Percentiles rank a stretch among this genome's conserved stretches.
phyloP scores from a whole-genome alignment of 2,888 invertebrate species.

The Drosophila buzzatii region DNA sequence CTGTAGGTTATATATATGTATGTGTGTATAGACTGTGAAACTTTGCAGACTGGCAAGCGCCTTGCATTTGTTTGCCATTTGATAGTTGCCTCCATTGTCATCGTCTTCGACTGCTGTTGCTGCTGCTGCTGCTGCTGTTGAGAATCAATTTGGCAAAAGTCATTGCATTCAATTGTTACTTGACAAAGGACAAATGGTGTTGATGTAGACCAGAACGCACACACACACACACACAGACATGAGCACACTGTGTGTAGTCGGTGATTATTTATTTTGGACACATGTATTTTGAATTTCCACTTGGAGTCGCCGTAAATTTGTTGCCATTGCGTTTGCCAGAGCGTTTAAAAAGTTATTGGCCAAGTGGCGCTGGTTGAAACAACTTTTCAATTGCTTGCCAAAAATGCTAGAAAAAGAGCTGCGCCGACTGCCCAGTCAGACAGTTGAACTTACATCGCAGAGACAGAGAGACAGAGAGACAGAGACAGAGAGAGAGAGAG shows the following conservation, averaged over 20 bases:
- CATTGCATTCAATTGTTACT: constrained; percentile 79
- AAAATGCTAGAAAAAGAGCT: constrained; percentile 40
- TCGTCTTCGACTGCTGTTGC: constrained; percentile 39
- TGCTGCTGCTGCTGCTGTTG: constrained; percentile 46
- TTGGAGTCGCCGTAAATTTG: constrained; percentile 59
- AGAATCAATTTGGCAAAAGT: constrained; percentile 80
- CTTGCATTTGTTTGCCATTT: constrained; percentile 67
- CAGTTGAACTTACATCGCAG: constrained; percentile 1
- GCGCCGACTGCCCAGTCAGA: constrained; percentile 5
- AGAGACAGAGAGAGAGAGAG: neutral
- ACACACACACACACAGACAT: constrained; percentile 12
- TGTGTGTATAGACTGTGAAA: constrained; percentile 30
- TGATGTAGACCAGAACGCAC: constrained; percentile 57
- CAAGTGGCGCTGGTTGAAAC: constrained; percentile 57
- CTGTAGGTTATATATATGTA: constrained; percentile 5
- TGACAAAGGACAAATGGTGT: constrained; percentile 81
- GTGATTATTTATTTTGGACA: constrained; percentile 79
- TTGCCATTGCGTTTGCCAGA: constrained; percentile 62
- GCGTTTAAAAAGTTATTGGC: constrained; percentile 79
- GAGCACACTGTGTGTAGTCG: constrained; percentile 17
- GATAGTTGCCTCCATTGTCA: constrained; percentile 57
- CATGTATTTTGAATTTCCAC: constrained; percentile 71
- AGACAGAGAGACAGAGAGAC: constrained; percentile 8
- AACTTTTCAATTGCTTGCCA: constrained; percentile 78
- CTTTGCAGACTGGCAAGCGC: constrained; percentile 58